phyloP scores from a whole-genome alignment of 2,113 vertebrate genomes.

The Cyphomyrus plagiostoma region DNA sequence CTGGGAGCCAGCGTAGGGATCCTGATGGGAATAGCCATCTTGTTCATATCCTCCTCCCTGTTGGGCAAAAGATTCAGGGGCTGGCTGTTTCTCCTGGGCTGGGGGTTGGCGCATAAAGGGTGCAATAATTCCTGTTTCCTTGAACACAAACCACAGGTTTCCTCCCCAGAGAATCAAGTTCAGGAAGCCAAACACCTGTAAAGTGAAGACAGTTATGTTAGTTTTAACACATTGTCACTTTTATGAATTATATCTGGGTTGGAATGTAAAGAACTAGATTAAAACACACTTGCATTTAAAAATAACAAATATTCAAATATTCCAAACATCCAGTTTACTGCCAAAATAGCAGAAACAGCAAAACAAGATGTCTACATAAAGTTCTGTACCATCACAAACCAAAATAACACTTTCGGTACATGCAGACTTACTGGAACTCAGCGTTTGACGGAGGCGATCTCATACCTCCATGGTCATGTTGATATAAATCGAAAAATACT shows the following conservation, averaged over 20 bases:
- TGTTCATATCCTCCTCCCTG: conserved; percentile 60
- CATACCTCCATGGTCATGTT: not conserved
- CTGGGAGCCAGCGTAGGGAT: conserved; percentile 63
- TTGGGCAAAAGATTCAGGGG: conserved; percentile 68
- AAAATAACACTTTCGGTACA: not conserved
- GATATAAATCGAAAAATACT: not conserved
- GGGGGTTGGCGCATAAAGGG: conserved; percentile 64
- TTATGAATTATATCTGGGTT: not conserved
- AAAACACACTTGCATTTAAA: not conserved
- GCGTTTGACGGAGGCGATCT: not conserved
- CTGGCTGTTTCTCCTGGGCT: conserved; percentile 79
- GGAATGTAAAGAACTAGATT: not conserved
- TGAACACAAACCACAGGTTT: conserved; percentile 89
- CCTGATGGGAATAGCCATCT: conserved; percentile 70
- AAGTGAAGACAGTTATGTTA: not conserved
- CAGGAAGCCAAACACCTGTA: conserved; percentile 83
- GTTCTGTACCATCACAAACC: not conserved
- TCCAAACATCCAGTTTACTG: not conserved
- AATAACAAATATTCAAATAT: not conserved
- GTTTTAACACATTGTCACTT: not conserved
- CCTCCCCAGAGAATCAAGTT: conserved; percentile 84
- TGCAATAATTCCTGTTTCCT: conserved; percentile 80
- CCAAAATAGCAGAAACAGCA: not conserved
- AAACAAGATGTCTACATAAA: not conserved
- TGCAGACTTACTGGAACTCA: not conserved